Conservation (phyloP, 2,797 vertebrate genomes). For the Thripadectes ignobilis region DNA sequence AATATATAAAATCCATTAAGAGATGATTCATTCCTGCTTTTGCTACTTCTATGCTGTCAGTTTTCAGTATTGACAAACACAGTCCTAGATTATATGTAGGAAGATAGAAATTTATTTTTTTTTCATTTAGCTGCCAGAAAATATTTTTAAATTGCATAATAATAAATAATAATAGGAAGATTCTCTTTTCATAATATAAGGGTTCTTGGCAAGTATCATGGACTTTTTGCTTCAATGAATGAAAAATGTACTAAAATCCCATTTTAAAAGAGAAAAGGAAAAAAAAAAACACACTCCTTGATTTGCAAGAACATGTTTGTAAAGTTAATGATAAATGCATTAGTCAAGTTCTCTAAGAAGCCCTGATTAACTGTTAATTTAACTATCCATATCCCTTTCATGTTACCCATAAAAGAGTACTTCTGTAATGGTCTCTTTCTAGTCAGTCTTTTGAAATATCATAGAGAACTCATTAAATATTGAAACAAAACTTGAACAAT, state of each 20-base stretch:
- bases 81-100: not conserved
- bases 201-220: not conserved
- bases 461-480: constrained; percentile 47
- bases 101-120: not conserved
- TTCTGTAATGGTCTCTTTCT: constrained; percentile 29
- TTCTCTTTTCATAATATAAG: not conserved
- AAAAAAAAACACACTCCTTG: not conserved
- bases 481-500: constrained; percentile 14
- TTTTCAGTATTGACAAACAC: not conserved
- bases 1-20: not conserved
- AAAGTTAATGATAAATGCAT: constrained; percentile 51
- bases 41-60: not conserved
- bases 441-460: constrained; percentile 53
- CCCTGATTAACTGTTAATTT: constrained; percentile 52
- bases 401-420: constrained; percentile 41
- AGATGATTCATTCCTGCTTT: not conserved
- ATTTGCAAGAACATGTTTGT: constrained; percentile 29
- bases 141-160: not conserved
- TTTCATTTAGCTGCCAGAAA: not conserved
- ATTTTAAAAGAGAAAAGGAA: not conserved
- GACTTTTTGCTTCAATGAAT: not conserved
- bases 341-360: constrained; percentile 58
- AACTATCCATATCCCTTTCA: constrained; percentile 37
- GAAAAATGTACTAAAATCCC: not conserved
- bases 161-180: not conserved